A percentile compares a stretch with the other conserved stretches of the same genome.
Evolutionary conservation across 2,797 vertebrate species (phyloP).

Genomic region (Decapterus maruadsi): DNA sequence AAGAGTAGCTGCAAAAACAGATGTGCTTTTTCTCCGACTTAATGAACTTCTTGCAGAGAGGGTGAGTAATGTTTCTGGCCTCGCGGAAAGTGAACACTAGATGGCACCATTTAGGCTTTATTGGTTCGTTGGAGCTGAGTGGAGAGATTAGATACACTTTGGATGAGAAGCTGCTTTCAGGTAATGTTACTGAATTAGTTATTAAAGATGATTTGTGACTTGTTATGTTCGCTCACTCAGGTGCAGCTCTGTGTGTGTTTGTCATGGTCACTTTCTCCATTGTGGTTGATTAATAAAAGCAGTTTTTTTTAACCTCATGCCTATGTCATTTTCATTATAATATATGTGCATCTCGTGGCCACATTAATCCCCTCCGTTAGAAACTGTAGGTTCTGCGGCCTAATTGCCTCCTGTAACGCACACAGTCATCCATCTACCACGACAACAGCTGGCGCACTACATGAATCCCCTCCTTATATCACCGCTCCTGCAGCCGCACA

Average conservation of each 20-base stretch:
- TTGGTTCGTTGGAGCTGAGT: conserved; percentile 10
- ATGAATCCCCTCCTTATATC: conserved; percentile 15
- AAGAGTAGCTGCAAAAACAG: neutral
- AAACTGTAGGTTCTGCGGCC: neutral
- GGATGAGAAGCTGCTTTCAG: neutral
- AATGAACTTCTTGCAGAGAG: neutral
- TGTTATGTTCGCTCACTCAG: neutral
- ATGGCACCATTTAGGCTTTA: conserved; percentile 67
- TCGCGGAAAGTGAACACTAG: conserved; percentile 52
- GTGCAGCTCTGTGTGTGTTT: neutral
- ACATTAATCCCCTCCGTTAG: neutral
- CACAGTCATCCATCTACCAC: conserved; percentile 36
- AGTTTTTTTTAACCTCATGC: neutral
- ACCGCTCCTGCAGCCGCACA: conserved; percentile 33
- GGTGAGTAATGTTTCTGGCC: neutral
- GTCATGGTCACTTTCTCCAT: neutral
- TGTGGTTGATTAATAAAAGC: conserved; percentile 48
- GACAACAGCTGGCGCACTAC: conserved; percentile 19
- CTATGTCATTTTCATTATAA: neutral
- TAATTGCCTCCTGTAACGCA: conserved; percentile 38
- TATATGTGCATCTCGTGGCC: neutral
- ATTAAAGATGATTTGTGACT: neutral
- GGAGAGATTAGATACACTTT: neutral
- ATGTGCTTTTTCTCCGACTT: neutral
- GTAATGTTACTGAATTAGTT: no score